Evolutionary conservation across 2,113 vertebrate species (phyloP).

Genomic region (Rhadina sibilatrix): DNA sequence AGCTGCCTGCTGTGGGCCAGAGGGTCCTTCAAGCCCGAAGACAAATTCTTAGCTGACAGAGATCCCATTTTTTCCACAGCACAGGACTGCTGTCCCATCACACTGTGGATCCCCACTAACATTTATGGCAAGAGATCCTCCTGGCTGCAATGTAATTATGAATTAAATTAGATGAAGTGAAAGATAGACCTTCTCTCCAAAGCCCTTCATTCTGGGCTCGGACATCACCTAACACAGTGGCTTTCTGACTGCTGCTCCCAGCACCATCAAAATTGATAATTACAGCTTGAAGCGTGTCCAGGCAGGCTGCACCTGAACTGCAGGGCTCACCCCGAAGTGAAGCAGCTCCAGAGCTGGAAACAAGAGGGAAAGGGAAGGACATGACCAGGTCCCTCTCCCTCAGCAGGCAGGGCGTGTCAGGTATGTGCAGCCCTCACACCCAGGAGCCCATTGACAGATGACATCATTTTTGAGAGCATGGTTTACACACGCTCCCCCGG

Average conservation of each 20-base stretch:
- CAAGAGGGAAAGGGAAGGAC: not conserved
- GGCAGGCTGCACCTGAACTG: not conserved
- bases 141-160: not conserved
- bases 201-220: not conserved
- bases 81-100: not conserved
- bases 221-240: not conserved
- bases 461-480: slow-evolving; percentile 63
- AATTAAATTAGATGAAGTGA: not conserved
- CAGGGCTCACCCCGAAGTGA: not conserved
- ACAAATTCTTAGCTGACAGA: not conserved
- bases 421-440: not conserved
- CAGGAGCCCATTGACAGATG: slow-evolving; percentile 53
- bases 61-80: not conserved
- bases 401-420: not conserved
- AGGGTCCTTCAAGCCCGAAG: not conserved
- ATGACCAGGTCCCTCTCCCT: not conserved
- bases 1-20: not conserved
- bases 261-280: not conserved
- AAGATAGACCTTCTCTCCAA: not conserved
- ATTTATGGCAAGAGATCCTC: not conserved
- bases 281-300: not conserved
- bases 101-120: not conserved
- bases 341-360: not conserved
- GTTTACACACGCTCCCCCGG: slow-evolving; percentile 50
- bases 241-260: not conserved